These are phyloP conservation scores for Melinopterus prodromus DNA, from an alignment of 2,888 invertebrate species.

Conservation along the genomic window DNA sequence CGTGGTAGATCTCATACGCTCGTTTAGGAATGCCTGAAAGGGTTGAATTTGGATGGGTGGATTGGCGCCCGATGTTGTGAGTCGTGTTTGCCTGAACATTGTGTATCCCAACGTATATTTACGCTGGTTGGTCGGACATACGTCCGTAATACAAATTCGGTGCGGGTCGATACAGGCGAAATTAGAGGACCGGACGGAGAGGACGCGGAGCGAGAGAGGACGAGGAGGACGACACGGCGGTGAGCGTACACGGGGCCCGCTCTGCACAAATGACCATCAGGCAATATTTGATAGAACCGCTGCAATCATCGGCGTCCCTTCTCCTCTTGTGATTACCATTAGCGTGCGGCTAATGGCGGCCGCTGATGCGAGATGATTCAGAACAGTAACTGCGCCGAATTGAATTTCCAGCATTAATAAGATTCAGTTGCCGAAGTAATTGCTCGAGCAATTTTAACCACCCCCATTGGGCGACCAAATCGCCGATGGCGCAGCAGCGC, in stretches of 20 bases:
- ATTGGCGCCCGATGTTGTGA: background rate
- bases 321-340: slow-evolving; percentile 51
- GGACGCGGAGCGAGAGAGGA: background rate
- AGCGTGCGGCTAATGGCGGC: slow-evolving; percentile 52
- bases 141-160: slow-evolving; percentile 5
- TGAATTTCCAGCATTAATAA: slow-evolving; percentile 37
- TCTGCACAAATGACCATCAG: slow-evolving; percentile 25
- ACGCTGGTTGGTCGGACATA: background rate
- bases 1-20: background rate
- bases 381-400: slow-evolving; percentile 38
- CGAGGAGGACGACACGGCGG: background rate
- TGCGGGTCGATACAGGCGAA: slow-evolving; percentile 24
- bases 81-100: background rate
- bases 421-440: slow-evolving; percentile 22
- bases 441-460: slow-evolving; percentile 17
- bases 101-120: background rate
- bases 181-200: slow-evolving; percentile 14
- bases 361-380: slow-evolving; percentile 53
- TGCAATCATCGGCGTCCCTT: slow-evolving; percentile 45
- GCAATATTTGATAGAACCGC: slow-evolving; percentile 26
- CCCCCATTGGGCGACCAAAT: background rate
- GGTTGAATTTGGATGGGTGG: background rate
- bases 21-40: background rate
- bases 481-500: background rate
- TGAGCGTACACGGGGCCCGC: slow-evolving; percentile 16